These are phyloP conservation scores for Taurulus bubalis DNA, from an alignment of 2,113 vertebrate species.

Conservation along the genomic window DNA sequence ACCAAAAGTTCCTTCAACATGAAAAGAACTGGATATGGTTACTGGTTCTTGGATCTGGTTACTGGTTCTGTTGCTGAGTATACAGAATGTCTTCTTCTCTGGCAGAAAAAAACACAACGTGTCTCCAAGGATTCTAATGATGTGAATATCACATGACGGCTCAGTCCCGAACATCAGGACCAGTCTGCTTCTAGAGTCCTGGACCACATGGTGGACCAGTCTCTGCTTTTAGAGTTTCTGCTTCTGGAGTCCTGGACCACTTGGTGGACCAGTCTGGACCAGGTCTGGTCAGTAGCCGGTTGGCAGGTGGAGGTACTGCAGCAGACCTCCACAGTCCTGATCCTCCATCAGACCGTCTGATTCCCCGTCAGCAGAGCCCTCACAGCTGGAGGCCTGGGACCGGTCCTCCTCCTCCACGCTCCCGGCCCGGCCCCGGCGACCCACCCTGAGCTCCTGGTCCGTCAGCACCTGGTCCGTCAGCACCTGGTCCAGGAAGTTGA, in stretches of 20 bases:
- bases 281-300: background rate
- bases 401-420: constrained; percentile 24
- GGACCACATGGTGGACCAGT: too few species aligned
- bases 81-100: constrained; percentile 16
- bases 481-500: constrained; percentile 65
- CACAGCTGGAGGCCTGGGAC: constrained; percentile 33
- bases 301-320: constrained; percentile 27
- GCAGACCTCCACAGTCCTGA: constrained; percentile 4
- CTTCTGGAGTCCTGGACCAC: background rate
- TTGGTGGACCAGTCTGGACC: background rate
- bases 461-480: constrained; percentile 38
- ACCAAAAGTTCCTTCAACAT: constrained; percentile 23
- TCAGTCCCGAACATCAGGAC: background rate
- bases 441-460: constrained; percentile 29
- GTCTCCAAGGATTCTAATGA: too few species aligned
- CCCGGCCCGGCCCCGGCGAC: background rate
- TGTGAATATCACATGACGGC: constrained; percentile 42
- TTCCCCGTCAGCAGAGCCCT: constrained; percentile 25
- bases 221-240: too few species aligned
- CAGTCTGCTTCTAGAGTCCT: background rate
- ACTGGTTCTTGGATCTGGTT: background rate
- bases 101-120: background rate
- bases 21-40: constrained; percentile 11
- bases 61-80: background rate
- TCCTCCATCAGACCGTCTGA: constrained; percentile 28